These are phyloP conservation scores for Eurytoma adleriae DNA, from an alignment of 2,888 invertebrate species.

Conservation along the genomic window DNA sequence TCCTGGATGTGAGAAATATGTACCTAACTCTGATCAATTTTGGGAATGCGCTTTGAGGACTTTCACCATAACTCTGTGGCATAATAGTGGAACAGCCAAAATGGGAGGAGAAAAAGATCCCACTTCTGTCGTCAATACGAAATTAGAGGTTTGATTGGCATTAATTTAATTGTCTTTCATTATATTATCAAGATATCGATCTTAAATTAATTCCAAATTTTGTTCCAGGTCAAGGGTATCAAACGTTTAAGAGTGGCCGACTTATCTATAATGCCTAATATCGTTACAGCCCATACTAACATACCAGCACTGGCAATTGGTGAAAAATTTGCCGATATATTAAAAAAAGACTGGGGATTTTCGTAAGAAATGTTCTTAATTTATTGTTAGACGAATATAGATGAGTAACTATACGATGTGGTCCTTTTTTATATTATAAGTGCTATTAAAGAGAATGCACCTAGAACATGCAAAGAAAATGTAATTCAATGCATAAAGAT, in stretches of 20 bases:
- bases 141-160: slow-evolving; percentile 74
- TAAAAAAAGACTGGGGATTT: slow-evolving; percentile 72
- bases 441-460: too few species aligned
- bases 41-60: slow-evolving; percentile 81
- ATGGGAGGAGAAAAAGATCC: slow-evolving; percentile 81
- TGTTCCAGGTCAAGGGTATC: slow-evolving; percentile 81
- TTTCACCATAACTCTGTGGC: slow-evolving; percentile 77
- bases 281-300: slow-evolving; percentile 83
- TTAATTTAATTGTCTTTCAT: too few species aligned
- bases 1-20: slow-evolving; percentile 77
- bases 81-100: slow-evolving; percentile 78
- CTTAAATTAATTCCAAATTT: too few species aligned
- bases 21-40: slow-evolving; percentile 79
- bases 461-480: too few species aligned
- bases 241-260: slow-evolving; percentile 81
- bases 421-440: too few species aligned
- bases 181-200: too few species aligned
- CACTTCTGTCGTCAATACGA: slow-evolving; percentile 81
- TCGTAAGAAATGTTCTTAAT: not conserved
- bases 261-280: slow-evolving; percentile 82
- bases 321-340: slow-evolving; percentile 84
- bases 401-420: too few species aligned
- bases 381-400: too few species aligned
- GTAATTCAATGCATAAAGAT: too few species aligned
- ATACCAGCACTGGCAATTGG: slow-evolving; percentile 85